These are phyloP conservation scores for Otus scops DNA, from an alignment of 2,797 vertebrate species.

Conservation along the genomic window DNA sequence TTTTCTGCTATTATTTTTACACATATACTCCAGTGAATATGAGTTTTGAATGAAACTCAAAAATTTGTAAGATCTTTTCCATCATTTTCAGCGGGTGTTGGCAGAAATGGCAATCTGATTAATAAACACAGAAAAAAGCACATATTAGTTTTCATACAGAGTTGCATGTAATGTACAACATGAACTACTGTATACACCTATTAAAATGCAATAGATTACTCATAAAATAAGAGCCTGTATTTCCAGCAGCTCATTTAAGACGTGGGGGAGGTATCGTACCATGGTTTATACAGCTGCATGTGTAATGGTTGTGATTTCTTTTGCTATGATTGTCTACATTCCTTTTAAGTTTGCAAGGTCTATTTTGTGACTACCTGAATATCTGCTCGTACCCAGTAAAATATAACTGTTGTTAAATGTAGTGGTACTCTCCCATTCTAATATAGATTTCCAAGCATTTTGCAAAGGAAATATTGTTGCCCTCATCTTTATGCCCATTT, in stretches of 20 bases:
- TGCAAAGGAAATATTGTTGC: background rate
- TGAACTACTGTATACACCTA: background rate
- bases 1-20: background rate
- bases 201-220: background rate
- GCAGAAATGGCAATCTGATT: background rate
- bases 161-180: background rate
- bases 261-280: background rate
- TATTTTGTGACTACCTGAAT: background rate
- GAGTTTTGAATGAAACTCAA: background rate
- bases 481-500: background rate
- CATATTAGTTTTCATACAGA: background rate
- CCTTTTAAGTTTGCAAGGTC: background rate
- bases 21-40: background rate
- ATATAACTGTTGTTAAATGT: background rate
- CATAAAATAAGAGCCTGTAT: background rate
- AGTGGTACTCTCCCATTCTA: background rate
- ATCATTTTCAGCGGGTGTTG: background rate
- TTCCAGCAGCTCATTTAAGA: background rate
- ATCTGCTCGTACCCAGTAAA: background rate
- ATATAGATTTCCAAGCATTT: background rate
- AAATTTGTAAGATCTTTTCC: background rate
- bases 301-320: background rate
- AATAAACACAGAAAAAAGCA: background rate
- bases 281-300: background rate
- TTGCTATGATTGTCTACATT: background rate